Percentiles rank a stretch among this genome's conserved stretches.
These are phyloP conservation scores for Platysternon megacephalum DNA, from an alignment of 2,113 vertebrate genomes.

Conservation along the genomic window DNA sequence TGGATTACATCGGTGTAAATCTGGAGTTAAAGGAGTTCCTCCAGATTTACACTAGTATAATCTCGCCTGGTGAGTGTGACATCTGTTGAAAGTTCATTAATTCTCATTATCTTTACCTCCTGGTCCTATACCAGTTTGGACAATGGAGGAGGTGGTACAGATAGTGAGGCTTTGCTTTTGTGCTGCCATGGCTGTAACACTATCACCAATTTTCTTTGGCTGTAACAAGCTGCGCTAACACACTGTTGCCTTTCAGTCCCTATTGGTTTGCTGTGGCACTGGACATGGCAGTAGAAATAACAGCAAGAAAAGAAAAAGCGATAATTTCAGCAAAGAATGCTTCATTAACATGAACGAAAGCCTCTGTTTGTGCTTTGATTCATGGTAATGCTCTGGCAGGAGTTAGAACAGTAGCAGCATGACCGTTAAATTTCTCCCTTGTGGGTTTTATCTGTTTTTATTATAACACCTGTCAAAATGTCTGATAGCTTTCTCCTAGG, in stretches of 20 bases:
- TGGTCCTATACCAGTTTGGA: background rate
- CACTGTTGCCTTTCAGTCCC: background rate
- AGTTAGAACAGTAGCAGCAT: background rate
- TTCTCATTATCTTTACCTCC: background rate
- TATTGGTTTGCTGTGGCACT: background rate
- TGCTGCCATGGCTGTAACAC: background rate
- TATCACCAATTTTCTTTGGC: background rate
- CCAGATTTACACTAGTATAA: background rate
- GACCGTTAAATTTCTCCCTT: background rate
- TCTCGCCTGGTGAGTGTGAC: background rate
- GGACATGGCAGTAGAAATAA: background rate
- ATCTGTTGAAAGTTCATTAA: background rate
- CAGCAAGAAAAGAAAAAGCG: background rate
- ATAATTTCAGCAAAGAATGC: accelerated
- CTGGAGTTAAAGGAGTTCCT: background rate
- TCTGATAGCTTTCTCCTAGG: background rate
- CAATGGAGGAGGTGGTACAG: background rate
- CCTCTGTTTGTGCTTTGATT: background rate
- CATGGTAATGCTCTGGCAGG: background rate
- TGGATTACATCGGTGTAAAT: background rate
- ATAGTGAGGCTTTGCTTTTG: background rate
- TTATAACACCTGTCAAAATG: background rate
- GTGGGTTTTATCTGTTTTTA: background rate
- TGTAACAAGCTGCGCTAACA: background rate
- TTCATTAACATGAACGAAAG: background rate